Evolutionary conservation across 2,797 vertebrate species (phyloP).

Genomic region (Chromobotia macracanthus): DNA sequence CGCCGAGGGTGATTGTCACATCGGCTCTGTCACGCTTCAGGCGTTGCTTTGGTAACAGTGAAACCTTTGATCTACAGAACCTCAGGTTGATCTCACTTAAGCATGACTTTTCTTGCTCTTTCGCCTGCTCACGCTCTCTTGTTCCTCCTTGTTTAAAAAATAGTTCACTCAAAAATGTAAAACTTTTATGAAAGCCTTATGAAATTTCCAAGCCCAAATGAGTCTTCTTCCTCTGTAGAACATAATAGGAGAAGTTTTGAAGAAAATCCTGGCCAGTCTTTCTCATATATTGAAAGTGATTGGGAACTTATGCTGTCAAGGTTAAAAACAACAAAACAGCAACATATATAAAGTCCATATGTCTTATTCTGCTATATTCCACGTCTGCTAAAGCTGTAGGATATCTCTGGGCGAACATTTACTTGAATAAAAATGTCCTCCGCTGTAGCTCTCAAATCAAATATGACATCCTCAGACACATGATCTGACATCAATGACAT

Average conservation of each 20-base stretch:
- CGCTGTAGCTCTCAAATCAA: too few relatives aligned
- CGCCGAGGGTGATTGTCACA: constrained; percentile 37
- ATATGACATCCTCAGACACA: too few relatives aligned
- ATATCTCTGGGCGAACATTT: too few relatives aligned
- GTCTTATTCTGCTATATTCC: too few relatives aligned
- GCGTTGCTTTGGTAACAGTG: constrained; percentile 44
- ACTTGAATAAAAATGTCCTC: too few relatives aligned
- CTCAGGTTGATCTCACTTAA: constrained; percentile 28
- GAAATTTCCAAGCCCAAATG: not conserved
- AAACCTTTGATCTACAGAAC: constrained; percentile 39
- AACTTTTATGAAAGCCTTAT: not conserved
- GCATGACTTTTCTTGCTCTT: not conserved
- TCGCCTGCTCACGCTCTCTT: not conserved
- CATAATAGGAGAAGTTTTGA: not conserved
- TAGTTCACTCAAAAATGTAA: constrained; percentile 11
- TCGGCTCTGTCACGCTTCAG: constrained; percentile 29
- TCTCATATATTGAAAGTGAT: not conserved
- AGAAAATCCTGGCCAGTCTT: not conserved
- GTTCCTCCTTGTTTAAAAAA: constrained; percentile 12
- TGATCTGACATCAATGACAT: not conserved
- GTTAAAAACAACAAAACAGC: not conserved
- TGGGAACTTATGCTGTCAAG: too few relatives aligned
- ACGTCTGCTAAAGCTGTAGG: too few relatives aligned
- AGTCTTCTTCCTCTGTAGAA: not conserved
- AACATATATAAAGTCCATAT: too few relatives aligned